A percentile compares a stretch with the other conserved stretches of the same genome.
Evolutionary conservation across 1,140 invertebrate species (phyloP).

Genomic region (Drosophila simulans): DNA sequence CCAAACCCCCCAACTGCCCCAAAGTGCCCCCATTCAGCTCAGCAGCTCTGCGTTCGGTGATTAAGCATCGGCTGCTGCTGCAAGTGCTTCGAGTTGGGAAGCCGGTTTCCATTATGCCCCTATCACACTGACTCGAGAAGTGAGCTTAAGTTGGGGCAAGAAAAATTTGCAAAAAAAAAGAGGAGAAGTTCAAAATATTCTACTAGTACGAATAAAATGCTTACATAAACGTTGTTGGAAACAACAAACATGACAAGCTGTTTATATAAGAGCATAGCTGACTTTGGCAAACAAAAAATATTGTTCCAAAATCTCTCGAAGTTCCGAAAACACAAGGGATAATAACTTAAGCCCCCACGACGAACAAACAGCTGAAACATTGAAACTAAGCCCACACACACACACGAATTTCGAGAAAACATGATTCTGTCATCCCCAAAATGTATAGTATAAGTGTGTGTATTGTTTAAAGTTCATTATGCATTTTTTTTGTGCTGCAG

Average conservation of each 20-base stretch:
- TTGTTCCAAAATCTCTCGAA: background rate
- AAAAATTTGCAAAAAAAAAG: background rate
- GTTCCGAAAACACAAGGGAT: conserved; percentile 1
- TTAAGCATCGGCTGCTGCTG: conserved; percentile 36
- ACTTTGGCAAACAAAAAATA: conserved; percentile 3
- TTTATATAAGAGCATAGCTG: background rate
- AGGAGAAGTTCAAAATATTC: too few relatives aligned
- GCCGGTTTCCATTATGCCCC: conserved; percentile 35
- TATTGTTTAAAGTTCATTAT: conserved; percentile 1
- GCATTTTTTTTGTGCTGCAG: conserved; percentile 4
- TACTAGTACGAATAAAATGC: too few relatives aligned
- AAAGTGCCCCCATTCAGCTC: background rate
- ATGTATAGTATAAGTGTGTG: background rate
- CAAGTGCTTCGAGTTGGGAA: conserved; percentile 42
- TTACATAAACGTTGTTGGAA: background rate
- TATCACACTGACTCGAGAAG: conserved; percentile 1
- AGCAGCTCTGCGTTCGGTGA: conserved; percentile 20
- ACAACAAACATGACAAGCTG: background rate
- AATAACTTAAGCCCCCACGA: conserved; percentile 20
- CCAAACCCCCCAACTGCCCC: background rate
- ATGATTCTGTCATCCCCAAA: background rate
- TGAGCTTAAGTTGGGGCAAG: background rate
- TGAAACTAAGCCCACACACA: conserved; percentile 19
- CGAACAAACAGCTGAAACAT: conserved; percentile 25
- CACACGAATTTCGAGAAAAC: conserved; percentile 15